Base-by-base conservation (phyloP, 2,797 vertebrate species). In the Podarcis lilfordi region DNA sequence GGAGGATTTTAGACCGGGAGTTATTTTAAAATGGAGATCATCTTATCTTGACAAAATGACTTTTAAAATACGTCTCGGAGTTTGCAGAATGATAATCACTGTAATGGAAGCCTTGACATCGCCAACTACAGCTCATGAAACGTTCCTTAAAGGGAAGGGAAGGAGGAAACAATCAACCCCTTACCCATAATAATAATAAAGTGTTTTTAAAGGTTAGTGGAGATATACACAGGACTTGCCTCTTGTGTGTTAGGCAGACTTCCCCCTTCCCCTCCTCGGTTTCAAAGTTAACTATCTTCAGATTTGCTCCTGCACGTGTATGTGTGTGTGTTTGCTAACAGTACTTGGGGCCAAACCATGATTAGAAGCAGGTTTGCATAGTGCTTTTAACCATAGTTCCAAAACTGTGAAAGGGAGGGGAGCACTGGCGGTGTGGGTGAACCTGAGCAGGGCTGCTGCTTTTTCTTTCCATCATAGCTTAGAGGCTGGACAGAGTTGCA, bases 31-130 rank as follows among this genome's bases (percentile, higher is more conserved):
- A 76, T 59, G 29, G 69, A 87, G 66, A 71, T 78, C 29, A 25
- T 43, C 21, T 64, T 86, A 40, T 10, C 75, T 82, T 87, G 19
- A n/a, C 2, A 9, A 37, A 77, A 40, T 27, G 1, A 23, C 29
- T 25, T 15, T 19, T 82, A 66, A 80, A 84, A 77, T 72, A n/a
- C 9, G 50, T 72, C 66, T 79, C 4, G 32, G 55, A 19, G 21
- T 69, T 71, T 37, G 66, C 77, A 79, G 81, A 74, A 80, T 82
- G 72, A 76, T 74, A 74, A 37, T 83, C 75, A 61, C 21, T 84
- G 50, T 37, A 79, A 25, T 10, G 13, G 45, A 75, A 45, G 11
- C 37, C 27, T 55, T 29, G 32, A n/a, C 40, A 17, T 50, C 75
- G 45, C 32, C 72, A 72, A 8, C 61, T 21, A 23, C 79, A 83